phyloP scores from a whole-genome alignment of 2,113 vertebrate species.

The Phalacrocorax brasilianus region DNA sequence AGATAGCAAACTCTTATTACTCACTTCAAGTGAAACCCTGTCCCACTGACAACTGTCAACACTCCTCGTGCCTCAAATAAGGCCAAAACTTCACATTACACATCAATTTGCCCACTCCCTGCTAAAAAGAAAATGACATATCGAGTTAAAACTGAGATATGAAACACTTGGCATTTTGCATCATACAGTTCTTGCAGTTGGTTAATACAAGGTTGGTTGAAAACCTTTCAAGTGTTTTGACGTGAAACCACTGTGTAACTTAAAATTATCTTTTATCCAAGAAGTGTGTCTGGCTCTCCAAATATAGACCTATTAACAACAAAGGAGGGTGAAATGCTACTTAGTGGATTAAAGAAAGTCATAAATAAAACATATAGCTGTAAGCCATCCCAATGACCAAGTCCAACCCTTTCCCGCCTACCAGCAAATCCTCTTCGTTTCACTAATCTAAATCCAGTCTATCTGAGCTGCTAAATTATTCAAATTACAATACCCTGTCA shows the following conservation, averaged over 20 bases:
- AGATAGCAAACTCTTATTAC: background rate
- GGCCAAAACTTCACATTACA: background rate
- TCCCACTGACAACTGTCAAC: background rate
- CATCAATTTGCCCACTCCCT: background rate
- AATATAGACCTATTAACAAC: background rate
- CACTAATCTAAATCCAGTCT: background rate
- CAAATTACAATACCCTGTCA: background rate
- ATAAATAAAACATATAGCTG: background rate
- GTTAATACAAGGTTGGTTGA: background rate
- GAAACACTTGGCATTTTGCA: background rate
- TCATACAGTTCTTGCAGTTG: background rate
- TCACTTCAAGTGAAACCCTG: background rate
- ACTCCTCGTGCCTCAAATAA: background rate
- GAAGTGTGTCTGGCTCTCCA: background rate
- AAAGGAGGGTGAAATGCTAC: background rate
- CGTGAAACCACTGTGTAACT: background rate
- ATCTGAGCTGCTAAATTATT: background rate
- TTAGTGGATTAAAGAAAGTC: slow-evolving; percentile 17
- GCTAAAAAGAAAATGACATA: background rate
- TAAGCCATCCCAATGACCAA: background rate
- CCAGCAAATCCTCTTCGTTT: background rate
- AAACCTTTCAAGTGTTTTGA: background rate
- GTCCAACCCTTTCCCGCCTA: background rate
- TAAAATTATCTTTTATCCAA: background rate
- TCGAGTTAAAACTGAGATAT: background rate